Conservation (phyloP, 1,140 invertebrate genomes). For the Drosophila melanica region DNA sequence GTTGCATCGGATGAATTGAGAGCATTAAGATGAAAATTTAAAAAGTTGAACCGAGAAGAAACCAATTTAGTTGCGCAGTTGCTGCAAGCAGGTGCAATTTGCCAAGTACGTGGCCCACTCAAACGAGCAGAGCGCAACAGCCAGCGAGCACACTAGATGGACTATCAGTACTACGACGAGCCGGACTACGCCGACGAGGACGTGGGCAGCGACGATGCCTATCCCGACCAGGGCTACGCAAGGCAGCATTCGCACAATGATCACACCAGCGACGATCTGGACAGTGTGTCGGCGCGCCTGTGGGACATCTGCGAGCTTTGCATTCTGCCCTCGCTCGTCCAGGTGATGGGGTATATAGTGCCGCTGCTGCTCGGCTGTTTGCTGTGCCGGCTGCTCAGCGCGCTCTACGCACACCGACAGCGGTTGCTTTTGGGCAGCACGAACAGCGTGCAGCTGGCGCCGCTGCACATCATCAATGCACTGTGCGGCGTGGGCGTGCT, state of each 20-base stretch:
- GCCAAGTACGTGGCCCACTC: slow-evolving; percentile 10
- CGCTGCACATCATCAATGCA: slow-evolving; percentile 58
- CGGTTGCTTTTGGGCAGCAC: not conserved
- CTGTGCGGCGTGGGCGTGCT: slow-evolving; percentile 44
- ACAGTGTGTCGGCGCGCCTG: slow-evolving; percentile 16
- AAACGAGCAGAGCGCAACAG: not conserved
- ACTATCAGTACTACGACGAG: slow-evolving; percentile 72
- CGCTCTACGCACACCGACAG: slow-evolving; percentile 18
- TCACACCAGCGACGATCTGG: not conserved
- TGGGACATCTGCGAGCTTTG: slow-evolving; percentile 44
- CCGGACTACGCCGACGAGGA: slow-evolving; percentile 61
- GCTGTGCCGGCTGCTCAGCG: slow-evolving; percentile 29
- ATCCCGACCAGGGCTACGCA: slow-evolving; percentile 12
- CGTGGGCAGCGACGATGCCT: slow-evolving; percentile 15
- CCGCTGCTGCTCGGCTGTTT: slow-evolving; percentile 50
- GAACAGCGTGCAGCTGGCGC: slow-evolving; percentile 8
- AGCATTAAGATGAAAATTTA: slow-evolving; percentile 17
- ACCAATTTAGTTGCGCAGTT: not conserved
- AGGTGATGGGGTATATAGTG: slow-evolving; percentile 47
- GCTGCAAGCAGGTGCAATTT: slow-evolving; percentile 12
- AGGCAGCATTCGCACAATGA: not conserved
- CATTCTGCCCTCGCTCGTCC: slow-evolving; percentile 46
- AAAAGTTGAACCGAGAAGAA: slow-evolving; percentile 8
- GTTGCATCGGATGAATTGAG: not conserved
- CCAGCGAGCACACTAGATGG: slow-evolving; percentile 32